phyloP scores from a whole-genome alignment of 2,113 vertebrate species.

The Ammodytes dubius region DNA sequence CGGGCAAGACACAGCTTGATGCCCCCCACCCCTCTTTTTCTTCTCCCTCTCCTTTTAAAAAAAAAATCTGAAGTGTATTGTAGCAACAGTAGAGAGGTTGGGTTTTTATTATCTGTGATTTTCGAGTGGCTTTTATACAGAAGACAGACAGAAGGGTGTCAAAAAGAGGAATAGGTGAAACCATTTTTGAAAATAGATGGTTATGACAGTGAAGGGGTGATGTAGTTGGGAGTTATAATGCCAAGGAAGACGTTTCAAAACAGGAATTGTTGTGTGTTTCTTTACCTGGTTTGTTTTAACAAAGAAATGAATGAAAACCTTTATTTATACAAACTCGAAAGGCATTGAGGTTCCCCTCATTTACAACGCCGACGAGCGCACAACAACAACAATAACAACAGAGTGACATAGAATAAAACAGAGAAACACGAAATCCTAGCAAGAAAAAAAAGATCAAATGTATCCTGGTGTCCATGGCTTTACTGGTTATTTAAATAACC shows the following conservation, averaged over 20 bases:
- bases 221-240: background rate
- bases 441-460: too few species aligned
- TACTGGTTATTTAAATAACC: background rate
- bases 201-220: background rate
- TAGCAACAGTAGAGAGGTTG: background rate
- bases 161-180: background rate
- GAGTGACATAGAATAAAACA: too few species aligned
- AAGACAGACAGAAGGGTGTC: background rate
- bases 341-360: too few species aligned
- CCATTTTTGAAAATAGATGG: background rate
- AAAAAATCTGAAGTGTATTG: background rate
- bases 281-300: constrained; percentile 13
- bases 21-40: background rate
- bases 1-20: constrained; percentile 80
- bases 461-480: background rate
- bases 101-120: background rate
- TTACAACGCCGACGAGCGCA: too few species aligned
- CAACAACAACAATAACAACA: too few species aligned
- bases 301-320: too few species aligned
- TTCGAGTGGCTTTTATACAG: background rate
- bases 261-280: background rate
- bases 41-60: background rate
- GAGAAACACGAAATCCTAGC: too few species aligned
- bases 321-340: too few species aligned
- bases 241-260: constrained; percentile 8